Evolutionary conservation across 2,113 vertebrate genomes (phyloP), one percentile per base, ranked within the genome.

Genomic region (Aspidoscelis tigris): DNA sequence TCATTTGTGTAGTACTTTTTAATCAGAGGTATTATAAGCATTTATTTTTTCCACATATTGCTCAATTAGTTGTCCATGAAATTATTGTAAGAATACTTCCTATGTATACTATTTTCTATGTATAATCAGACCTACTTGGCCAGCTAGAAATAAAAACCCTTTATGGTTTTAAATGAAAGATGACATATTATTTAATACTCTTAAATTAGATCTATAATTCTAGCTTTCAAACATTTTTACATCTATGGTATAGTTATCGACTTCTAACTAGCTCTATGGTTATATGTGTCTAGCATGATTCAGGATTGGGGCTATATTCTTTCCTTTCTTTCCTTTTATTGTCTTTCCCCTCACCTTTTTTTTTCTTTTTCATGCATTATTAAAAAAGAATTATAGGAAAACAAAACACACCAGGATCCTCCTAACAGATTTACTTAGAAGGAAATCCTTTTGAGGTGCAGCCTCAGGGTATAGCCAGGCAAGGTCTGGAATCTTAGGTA

Each of bases 161-260:
- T 84, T 77, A 21, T 77, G 20, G 7, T 55, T 26, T 5, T 41
- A 73, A 3, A 61, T 61, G 73, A 12, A 66, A 68, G 14, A 22
- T 76, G 33, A 21, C 6, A 41, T 76, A 89, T 1, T 58, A 72
- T 14, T 76, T 83, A 58, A 61, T 64, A 81, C 80, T 70, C 78
- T n/a, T 21, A 81, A 8, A 22, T 74, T 91, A 64, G 81, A 70
- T 50, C 16, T 84, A 73, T 83, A 74, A 88, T 12, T 53, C 47
- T 71, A 33, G 47, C 88, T 39, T 14, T 82, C 10, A 81, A 76
- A 2, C 72, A 21, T 70, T 84, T 33, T 53, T 26, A 89, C 85
- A 86, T 66, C 9, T 70, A 47, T 14, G 78, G 41, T 66, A 88
- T 77, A 53, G 43, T 33, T 82, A 74, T 65, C 73, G 22, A 82